Percentiles rank a stretch among this genome's conserved stretches.
Conservation (phyloP, 2,113 vertebrate species). For the Forbesichthys papilliferus region DNA sequence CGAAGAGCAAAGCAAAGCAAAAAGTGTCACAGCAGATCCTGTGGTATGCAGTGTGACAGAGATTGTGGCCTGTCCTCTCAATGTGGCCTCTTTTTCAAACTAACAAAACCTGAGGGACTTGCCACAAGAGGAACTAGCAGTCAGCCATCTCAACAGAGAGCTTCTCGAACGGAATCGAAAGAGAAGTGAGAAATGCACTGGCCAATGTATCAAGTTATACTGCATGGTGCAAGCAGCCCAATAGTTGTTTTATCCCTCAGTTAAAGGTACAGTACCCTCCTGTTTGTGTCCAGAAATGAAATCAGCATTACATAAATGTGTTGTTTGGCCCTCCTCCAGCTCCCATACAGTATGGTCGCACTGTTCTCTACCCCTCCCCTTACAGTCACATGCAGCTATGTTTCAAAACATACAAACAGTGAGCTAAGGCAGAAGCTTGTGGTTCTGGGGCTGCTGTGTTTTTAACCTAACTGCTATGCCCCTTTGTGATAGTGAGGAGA, state of each 20-base stretch:
- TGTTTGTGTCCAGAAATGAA: too few species aligned
- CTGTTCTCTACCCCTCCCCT: too few species aligned
- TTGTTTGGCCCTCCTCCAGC: too few species aligned
- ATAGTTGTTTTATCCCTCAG: too few species aligned
- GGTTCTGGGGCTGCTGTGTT: constrained; percentile 34
- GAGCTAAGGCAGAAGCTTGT: constrained; percentile 2
- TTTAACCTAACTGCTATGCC: constrained; percentile 52
- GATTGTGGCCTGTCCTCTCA: constrained; percentile 10
- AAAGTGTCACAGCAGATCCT: constrained; percentile 17
- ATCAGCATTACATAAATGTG: too few species aligned
- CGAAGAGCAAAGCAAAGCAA: constrained; percentile 18
- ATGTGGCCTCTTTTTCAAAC: constrained; percentile 24
- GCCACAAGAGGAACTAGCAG: constrained; percentile 33
- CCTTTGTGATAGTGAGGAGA: constrained; percentile 64
- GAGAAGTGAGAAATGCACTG: constrained; percentile 52
- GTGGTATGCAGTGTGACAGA: constrained; percentile 12
- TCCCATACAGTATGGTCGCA: too few species aligned
- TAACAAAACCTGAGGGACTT: constrained; percentile 36
- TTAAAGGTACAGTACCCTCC: too few species aligned
- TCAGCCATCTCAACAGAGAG: constrained; percentile 1
- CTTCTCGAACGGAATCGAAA: constrained; percentile 35
- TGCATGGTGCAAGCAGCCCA: constrained; percentile 32
- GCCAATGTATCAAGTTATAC: constrained; percentile 40
- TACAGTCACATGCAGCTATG: too few species aligned
- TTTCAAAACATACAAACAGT: too few species aligned